Conservation (phyloP, 2,797 vertebrate genomes). For the Cossypha polioptera region DNA sequence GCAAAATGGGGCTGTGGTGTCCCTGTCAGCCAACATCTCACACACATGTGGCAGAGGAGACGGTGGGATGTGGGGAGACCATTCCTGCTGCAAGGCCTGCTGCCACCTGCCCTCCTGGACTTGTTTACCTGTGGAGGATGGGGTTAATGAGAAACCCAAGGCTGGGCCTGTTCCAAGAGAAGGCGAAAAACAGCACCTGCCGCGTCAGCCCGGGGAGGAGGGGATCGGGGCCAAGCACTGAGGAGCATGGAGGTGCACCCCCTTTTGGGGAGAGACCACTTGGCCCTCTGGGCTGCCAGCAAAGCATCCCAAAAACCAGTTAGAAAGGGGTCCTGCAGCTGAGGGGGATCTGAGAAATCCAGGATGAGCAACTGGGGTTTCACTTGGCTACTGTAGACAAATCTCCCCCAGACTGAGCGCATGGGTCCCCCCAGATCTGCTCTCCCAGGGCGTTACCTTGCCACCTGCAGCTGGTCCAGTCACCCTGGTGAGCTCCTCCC, state of each 20-base stretch:
- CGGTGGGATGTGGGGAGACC: accelerated
- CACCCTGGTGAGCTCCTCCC: background rate
- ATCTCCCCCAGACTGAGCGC: background rate
- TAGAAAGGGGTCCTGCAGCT: accelerated
- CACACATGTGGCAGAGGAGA: accelerated
- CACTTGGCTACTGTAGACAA: background rate
- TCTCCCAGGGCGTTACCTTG: background rate
- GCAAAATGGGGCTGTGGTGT: accelerated
- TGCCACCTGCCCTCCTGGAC: background rate
- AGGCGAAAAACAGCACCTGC: background rate
- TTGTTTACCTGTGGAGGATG: background rate
- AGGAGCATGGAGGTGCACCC: background rate
- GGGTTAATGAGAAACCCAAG: conserved; percentile 18
- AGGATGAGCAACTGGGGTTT: accelerated
- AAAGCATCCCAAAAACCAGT: background rate
- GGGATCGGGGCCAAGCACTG: accelerated
- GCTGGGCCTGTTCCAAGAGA: background rate
- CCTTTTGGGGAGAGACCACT: background rate
- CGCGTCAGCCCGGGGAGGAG: accelerated
- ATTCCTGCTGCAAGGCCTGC: background rate
- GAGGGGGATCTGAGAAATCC: background rate
- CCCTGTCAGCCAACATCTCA: background rate
- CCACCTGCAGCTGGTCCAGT: accelerated
- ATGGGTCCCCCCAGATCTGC: accelerated
- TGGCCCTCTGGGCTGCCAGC: background rate